Evolutionary conservation across 1,140 invertebrate species (phyloP), one percentile per base, ranked within the genome.

Genomic region (Cherax quadricarinatus): DNA sequence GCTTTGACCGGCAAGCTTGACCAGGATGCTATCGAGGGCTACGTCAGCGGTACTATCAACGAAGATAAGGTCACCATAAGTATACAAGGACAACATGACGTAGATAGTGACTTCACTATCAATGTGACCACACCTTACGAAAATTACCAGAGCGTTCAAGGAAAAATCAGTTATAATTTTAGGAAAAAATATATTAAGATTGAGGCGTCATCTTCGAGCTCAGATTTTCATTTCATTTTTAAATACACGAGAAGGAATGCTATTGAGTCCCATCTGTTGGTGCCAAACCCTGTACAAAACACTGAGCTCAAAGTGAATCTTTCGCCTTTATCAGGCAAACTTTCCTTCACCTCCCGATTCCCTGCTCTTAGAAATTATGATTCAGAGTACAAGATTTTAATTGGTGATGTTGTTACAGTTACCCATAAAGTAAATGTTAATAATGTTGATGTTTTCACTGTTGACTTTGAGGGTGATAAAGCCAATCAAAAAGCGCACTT

Each of bases 1-100:
- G 83, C 91, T 49, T 60, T 93, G 3, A 14, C 92, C 78, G 92
- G 92, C 16, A 73, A 57, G 51, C 92, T 93, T 4, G 87, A 93
- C 60, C n/a, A 78, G 30, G 82, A 86, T 9, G 79, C 87, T 16
- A 6, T 73, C 2, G 18, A 86, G 6, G 92, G 62, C 6, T 93
- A 89, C 57, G 48, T 86, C 24, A 85, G 88, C 24, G 92, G 92
- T 51, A 18, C 66, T 14, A 80, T 93, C 9, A 86, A 89, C 73
- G 87, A 88, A 51, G 80, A 80, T 12, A 89, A 81, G 18, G 66
- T 93, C 30, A 41, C 57, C 48, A 5, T 93, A 9, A 62, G 30
- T 53, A 57, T 86, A 70, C 57, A 57, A 49, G 92, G 87, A 41
- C 41, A 12, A 9, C 41, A 85, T 57, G 78, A 41, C 24, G 57